Conservation (phyloP, 2,888 invertebrate genomes). For the Drosophila aldrichi region DNA sequence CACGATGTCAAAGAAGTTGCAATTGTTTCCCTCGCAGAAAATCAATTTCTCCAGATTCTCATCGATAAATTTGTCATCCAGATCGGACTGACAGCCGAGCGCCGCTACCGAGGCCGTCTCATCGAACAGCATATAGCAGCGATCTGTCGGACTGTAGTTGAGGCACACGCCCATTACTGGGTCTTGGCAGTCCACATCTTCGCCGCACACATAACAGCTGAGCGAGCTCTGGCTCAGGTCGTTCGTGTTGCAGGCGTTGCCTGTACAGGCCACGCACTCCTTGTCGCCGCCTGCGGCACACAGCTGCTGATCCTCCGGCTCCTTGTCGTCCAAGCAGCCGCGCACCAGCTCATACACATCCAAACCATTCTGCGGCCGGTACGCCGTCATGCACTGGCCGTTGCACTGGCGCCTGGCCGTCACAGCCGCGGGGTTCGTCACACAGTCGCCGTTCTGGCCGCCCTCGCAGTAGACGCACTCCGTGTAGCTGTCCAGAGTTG, state of each 20-base stretch:
- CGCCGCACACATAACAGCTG: constrained; percentile 65
- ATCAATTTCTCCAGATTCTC: constrained; percentile 47
- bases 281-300: constrained; percentile 52
- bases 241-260: constrained; percentile 62
- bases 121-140: constrained; percentile 72
- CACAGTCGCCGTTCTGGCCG: constrained; percentile 58
- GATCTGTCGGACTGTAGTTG: constrained; percentile 52
- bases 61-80: constrained; percentile 48
- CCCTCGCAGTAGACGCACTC: constrained; percentile 79
- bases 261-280: constrained; percentile 66
- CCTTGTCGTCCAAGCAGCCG: constrained; percentile 81
- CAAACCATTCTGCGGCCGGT: constrained; percentile 40
- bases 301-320: constrained; percentile 60
- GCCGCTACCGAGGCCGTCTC: constrained; percentile 24
- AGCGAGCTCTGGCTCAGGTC: constrained; percentile 27
- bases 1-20: constrained; percentile 66
- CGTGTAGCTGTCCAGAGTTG: constrained; percentile 52
- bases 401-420: constrained; percentile 68
- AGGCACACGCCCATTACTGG: constrained; percentile 42
- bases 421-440: constrained; percentile 47
- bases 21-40: constrained; percentile 64
- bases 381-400: constrained; percentile 77
- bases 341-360: constrained; percentile 61
- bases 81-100: constrained; percentile 73
- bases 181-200: constrained; percentile 39